phyloP scores from a whole-genome alignment of 2,113 vertebrate species.

The Cebus imitator region DNA sequence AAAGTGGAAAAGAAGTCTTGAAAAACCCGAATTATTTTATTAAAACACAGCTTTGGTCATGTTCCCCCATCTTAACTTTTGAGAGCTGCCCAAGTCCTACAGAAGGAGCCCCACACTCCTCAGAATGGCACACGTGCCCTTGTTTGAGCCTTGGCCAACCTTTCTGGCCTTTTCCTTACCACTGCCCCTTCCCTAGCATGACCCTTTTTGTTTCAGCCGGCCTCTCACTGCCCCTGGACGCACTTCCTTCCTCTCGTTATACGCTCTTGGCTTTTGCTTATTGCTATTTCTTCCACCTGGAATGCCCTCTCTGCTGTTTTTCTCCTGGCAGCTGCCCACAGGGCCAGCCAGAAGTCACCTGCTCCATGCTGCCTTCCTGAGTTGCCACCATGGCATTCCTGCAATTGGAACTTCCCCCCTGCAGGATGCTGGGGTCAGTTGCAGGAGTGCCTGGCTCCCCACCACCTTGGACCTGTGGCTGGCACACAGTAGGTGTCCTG shows the following conservation, averaged over 20 bases:
- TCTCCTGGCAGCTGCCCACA: background rate
- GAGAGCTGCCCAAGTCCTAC: background rate
- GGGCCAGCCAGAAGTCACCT: background rate
- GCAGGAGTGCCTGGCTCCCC: background rate
- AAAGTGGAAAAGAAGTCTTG: slow-evolving; percentile 29
- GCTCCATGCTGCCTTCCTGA: background rate
- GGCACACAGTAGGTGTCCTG: background rate
- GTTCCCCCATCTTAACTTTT: background rate
- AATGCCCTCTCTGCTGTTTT: background rate
- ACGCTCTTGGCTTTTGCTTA: background rate
- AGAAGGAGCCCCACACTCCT: slow-evolving; percentile 17
- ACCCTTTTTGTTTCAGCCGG: background rate
- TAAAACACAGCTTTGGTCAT: slow-evolving; percentile 29
- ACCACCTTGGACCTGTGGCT: background rate
- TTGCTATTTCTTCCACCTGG: background rate
- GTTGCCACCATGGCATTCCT: background rate
- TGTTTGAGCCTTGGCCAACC: background rate
- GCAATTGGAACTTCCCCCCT: background rate
- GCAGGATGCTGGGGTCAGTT: background rate
- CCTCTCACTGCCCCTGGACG: background rate
- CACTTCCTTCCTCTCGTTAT: background rate
- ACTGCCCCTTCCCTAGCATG: accelerated
- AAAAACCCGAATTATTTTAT: background rate
- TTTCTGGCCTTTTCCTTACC: background rate
- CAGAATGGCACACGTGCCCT: background rate